Evolutionary conservation across 2,888 invertebrate species (phyloP).

Genomic region (Xylota sylvarum): DNA sequence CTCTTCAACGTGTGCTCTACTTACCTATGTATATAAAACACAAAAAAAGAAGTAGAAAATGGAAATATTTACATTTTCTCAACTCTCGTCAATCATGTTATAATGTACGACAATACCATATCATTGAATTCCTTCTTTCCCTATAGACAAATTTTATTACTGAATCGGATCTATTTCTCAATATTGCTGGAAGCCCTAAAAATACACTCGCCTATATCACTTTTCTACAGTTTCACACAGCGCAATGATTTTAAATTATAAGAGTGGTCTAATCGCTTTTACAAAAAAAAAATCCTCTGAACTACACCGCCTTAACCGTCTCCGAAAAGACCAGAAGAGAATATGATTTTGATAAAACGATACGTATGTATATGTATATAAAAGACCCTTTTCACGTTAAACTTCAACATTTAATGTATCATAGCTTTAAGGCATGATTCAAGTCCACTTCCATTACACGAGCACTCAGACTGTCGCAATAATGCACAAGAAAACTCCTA

Average conservation of each 20-base stretch:
- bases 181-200: neutral
- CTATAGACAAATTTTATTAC: too few species aligned
- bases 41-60: too few species aligned
- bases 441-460: slow-evolving; percentile 25
- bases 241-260: neutral
- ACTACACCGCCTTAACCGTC: neutral
- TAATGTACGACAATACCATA: too few species aligned
- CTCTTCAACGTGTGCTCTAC: too few species aligned
- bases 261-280: neutral
- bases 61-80: too few species aligned
- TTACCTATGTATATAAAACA: too few species aligned
- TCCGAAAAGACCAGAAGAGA: neutral
- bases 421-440: slow-evolving; percentile 12
- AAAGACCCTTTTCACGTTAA: slow-evolving; percentile 25
- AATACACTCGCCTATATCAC: neutral
- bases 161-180: neutral
- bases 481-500: slow-evolving; percentile 23
- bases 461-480: slow-evolving; percentile 24
- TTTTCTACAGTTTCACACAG: neutral
- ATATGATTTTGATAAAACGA: neutral
- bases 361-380: neutral
- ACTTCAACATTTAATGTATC: slow-evolving; percentile 16
- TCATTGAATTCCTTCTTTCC: too few species aligned
- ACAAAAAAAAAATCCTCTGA: neutral
- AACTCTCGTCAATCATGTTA: too few species aligned